Base-by-base conservation (phyloP, 2,888 invertebrate genomes). In the Pterostichus niger region DNA sequence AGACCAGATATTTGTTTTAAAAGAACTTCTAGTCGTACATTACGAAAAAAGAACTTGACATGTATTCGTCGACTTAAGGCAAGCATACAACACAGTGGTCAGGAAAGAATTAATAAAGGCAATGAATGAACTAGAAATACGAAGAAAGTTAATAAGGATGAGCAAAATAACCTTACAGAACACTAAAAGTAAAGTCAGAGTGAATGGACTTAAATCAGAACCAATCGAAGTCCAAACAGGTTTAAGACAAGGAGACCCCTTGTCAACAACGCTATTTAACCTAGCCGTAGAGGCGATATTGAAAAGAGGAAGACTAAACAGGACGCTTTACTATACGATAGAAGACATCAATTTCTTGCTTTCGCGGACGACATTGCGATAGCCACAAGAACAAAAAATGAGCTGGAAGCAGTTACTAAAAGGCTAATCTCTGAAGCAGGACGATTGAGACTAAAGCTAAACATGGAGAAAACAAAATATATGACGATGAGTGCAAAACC, bases 331-430 rank as follows among this genome's bases (percentile, higher is more conserved):
- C 5, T 59, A 11, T 59, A 24, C 13, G 24, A 59, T 10, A 59
- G 13, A 15, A 24, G 13, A 17, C 59, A 59, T 24, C 59, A 59
- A 15, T 59, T 6, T 24, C 15, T 59, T 6, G 59, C 59, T 3
- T 59, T 59, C 24, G 59, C 59, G 3, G 59, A 59, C 24, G 59
- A 59, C 13, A 9, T 59, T 2, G 13, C 59, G 13, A 59, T 17
- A 6, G 10, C n/a, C n/a, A n/a, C n/a, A n/a, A n/a, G n/a, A n/a
- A n/a, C n/a, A n/a, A n/a, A n/a, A n/a, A n/a, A n/a, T n/a, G n/a
- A n/a, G n/a, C n/a, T n/a, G n/a, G n/a, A n/a, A n/a, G n/a, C n/a
- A n/a, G n/a, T n/a, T n/a, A n/a, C n/a, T n/a, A n/a, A n/a, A n/a
- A n/a, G n/a, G n/a, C n/a, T n/a, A n/a, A n/a, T n/a, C n/a, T n/a